A percentile compares a stretch with the other conserved stretches of the same genome.
Evolutionary conservation across 2,113 vertebrate genomes (phyloP).

Genomic region (Cettia cetti): DNA sequence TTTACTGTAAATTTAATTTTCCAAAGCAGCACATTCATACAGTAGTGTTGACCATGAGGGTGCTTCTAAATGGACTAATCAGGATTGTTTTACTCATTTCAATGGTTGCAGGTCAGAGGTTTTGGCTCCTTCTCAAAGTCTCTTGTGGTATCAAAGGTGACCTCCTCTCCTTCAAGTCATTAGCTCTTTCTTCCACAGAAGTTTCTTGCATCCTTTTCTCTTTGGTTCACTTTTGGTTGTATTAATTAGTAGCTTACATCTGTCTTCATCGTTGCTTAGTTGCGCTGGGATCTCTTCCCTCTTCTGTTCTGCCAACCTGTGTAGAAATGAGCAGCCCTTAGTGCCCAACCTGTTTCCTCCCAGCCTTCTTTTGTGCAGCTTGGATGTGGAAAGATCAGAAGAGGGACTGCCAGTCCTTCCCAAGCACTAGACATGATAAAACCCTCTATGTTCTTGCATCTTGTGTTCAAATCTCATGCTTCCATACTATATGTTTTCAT

Average conservation of each 20-base stretch:
- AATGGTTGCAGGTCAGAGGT: not conserved
- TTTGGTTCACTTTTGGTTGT: not conserved
- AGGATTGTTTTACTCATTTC: not conserved
- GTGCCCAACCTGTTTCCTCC: not conserved
- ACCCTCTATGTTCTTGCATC: not conserved
- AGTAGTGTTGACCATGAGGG: not conserved
- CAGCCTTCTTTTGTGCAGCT: not conserved
- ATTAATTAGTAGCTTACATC: not conserved
- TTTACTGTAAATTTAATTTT: slow-evolving; percentile 22
- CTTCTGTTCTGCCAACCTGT: not conserved
- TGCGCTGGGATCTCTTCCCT: not conserved
- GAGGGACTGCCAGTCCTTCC: not conserved
- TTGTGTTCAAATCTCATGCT: not conserved
- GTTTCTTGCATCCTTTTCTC: not conserved
- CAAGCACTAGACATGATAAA: not conserved
- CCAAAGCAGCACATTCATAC: not conserved
- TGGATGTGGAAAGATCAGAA: not conserved
- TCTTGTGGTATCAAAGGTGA: not conserved
- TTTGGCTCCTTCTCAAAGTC: not conserved
- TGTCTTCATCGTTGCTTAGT: not conserved
- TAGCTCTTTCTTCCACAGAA: not conserved
- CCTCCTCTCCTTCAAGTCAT: not conserved
- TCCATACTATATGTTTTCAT: not conserved
- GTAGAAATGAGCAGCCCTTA: not conserved
- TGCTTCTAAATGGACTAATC: slow-evolving; percentile 1